Conservation (phyloP, 2,797 vertebrate genomes). For the Pterois miles region DNA sequence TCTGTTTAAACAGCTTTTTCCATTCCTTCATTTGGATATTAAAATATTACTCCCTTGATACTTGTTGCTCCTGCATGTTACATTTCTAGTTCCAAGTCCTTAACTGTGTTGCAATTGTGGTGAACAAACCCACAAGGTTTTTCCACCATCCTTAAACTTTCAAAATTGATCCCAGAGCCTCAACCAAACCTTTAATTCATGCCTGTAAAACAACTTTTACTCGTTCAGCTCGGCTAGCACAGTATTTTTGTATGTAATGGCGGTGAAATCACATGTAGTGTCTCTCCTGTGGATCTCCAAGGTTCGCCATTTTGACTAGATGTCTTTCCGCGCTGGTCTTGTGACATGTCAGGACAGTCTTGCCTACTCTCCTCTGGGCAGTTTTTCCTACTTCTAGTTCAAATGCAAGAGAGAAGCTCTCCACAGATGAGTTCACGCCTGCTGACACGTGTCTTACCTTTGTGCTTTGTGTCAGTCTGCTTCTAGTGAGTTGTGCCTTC, state of each 20-base stretch:
- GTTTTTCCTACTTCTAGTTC: background rate
- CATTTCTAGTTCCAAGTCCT: slow-evolving; percentile 34
- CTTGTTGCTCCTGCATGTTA: slow-evolving; percentile 14
- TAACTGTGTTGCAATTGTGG: slow-evolving; percentile 58
- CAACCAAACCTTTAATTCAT: slow-evolving; percentile 10
- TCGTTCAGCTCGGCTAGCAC: background rate
- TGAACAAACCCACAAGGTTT: slow-evolving; percentile 64
- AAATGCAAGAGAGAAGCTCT: slow-evolving; percentile 14
- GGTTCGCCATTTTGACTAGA: slow-evolving; percentile 66
- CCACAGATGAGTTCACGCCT: slow-evolving; percentile 39
- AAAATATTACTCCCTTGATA: background rate
- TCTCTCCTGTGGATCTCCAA: slow-evolving; percentile 29
- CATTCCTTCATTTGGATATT: slow-evolving; percentile 7
- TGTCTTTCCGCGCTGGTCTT: slow-evolving; percentile 59
- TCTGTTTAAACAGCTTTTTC: background rate
- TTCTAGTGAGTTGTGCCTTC: slow-evolving; percentile 31
- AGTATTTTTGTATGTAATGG: slow-evolving; percentile 25
- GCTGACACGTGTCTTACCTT: slow-evolving; percentile 40
- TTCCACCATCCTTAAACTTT: slow-evolving; percentile 56
- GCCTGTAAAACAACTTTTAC: slow-evolving; percentile 1
- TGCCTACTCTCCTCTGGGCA: slow-evolving; percentile 37
- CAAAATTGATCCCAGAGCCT: slow-evolving; percentile 27
- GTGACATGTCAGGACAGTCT: slow-evolving; percentile 64
- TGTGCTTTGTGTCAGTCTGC: slow-evolving; percentile 12
- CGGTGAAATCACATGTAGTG: slow-evolving; percentile 23